phyloP scores from a whole-genome alignment of 2,113 vertebrate species.

The Sander lucioperca region DNA sequence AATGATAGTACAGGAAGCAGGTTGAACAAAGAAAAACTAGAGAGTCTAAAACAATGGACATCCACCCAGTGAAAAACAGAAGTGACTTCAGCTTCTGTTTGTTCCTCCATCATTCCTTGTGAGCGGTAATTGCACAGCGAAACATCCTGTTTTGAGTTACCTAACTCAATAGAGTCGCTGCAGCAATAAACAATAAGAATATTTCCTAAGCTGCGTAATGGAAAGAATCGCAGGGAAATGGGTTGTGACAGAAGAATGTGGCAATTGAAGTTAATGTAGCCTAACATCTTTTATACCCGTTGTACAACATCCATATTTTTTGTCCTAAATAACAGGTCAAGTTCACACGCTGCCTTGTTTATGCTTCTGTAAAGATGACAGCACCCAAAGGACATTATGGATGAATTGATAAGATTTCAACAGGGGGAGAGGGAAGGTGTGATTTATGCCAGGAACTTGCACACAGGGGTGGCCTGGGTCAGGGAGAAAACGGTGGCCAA shows the following conservation, averaged over 20 bases:
- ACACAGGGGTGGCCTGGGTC: slow-evolving; percentile 59
- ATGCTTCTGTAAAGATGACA: slow-evolving; percentile 72
- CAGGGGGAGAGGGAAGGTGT: slow-evolving; percentile 20
- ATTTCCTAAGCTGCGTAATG: slow-evolving; percentile 74
- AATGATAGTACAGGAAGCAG: slow-evolving; percentile 67
- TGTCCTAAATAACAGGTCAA: slow-evolving; percentile 66
- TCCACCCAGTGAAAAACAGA: slow-evolving; percentile 53
- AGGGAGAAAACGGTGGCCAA: slow-evolving; percentile 72
- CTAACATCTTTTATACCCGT: slow-evolving; percentile 33
- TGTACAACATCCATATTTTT: slow-evolving; percentile 46
- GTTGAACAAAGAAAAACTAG: slow-evolving; percentile 62
- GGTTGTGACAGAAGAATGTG: slow-evolving; percentile 69
- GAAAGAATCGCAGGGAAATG: slow-evolving; percentile 70
- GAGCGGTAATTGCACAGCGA: slow-evolving; percentile 78
- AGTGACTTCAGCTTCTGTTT: slow-evolving; percentile 77
- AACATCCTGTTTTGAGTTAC: slow-evolving; percentile 83
- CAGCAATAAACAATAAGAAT: slow-evolving; percentile 74
- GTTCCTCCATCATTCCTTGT: slow-evolving; percentile 77
- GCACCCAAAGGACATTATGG: slow-evolving; percentile 63
- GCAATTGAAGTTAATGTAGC: slow-evolving; percentile 52
- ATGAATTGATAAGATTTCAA: slow-evolving; percentile 73
- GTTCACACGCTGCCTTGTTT: slow-evolving; percentile 64
- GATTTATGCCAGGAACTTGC: slow-evolving; percentile 74
- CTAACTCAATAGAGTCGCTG: slow-evolving; percentile 80
- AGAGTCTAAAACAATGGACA: slow-evolving; percentile 73